Evolutionary conservation across 1,140 invertebrate species (phyloP).

Genomic region (Asobara japonica): DNA sequence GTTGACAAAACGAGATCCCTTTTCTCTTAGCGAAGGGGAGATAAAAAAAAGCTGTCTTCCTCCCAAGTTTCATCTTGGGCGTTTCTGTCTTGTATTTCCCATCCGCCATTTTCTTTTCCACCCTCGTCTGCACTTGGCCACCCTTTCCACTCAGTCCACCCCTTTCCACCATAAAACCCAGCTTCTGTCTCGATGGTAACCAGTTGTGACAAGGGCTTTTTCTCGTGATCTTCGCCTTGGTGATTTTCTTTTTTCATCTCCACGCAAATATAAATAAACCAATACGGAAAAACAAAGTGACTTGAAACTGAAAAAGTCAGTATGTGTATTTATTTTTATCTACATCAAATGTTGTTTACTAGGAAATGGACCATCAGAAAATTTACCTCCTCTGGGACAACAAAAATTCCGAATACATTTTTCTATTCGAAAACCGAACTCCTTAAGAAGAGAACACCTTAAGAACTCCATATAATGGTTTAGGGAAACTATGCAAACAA

Average conservation of each 20-base stretch:
- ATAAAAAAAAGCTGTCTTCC: not conserved
- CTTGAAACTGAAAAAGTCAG: too few relatives aligned
- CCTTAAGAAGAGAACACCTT: too few relatives aligned
- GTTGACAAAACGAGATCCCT: not conserved
- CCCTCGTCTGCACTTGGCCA: constrained; percentile 38
- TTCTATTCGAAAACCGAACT: too few relatives aligned
- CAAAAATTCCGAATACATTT: too few relatives aligned
- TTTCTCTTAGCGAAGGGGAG: not conserved
- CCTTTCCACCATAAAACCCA: constrained; percentile 29
- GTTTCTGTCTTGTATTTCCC: constrained; percentile 39
- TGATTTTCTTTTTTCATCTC: not conserved
- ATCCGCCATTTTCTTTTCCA: constrained; percentile 53
- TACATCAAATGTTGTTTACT: too few relatives aligned
- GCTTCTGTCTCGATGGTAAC: constrained; percentile 45
- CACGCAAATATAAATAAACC: not conserved
- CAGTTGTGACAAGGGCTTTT: constrained; percentile 45
- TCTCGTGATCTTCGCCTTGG: constrained; percentile 34
- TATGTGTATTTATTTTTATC: too few relatives aligned
- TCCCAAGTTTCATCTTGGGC: constrained; percentile 37
- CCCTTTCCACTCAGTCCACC: constrained; percentile 44
- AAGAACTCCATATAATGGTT: too few relatives aligned
- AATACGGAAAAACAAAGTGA: too few relatives aligned
- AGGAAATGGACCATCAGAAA: too few relatives aligned
- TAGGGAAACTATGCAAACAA: too few relatives aligned
- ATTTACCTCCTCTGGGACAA: too few relatives aligned